These are phyloP conservation scores for Luehdorfia chinensis DNA, from an alignment of 1,140 invertebrate genomes.

Conservation along the genomic window DNA sequence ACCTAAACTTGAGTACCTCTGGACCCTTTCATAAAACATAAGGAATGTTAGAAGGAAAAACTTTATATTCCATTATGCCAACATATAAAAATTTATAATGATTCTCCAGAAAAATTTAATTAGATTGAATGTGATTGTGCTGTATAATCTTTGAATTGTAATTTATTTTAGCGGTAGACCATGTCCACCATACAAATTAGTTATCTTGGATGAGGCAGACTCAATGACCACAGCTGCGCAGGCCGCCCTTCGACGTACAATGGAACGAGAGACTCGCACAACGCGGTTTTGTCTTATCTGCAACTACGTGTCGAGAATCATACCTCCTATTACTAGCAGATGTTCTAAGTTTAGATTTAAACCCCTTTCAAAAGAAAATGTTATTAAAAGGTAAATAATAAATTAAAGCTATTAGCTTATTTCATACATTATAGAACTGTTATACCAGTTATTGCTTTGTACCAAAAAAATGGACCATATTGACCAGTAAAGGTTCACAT, in stretches of 20 bases:
- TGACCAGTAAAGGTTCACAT: too few relatives aligned
- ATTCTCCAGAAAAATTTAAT: too few relatives aligned
- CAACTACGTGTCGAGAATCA: constrained; percentile 98
- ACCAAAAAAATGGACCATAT: too few relatives aligned
- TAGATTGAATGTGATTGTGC: too few relatives aligned
- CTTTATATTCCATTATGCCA: too few relatives aligned
- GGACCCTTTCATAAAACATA: too few relatives aligned
- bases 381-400: constrained; percentile 76
- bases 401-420: too few relatives aligned
- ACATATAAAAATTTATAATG: too few relatives aligned
- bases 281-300: constrained; percentile 99
- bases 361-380: constrained; percentile 85
- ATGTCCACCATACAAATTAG: constrained; percentile 96
- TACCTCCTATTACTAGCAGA: constrained; percentile 97
- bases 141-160: too few relatives aligned
- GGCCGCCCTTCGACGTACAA: constrained; percentile 95
- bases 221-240: constrained; percentile 98
- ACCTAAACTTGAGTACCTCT: too few relatives aligned
- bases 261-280: constrained; percentile 97
- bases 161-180: constrained; percentile 86
- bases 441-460: too few relatives aligned
- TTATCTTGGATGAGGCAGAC: constrained; percentile 99
- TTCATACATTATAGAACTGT: not conserved
- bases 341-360: constrained; percentile 99
- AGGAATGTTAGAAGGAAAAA: too few relatives aligned